Evolutionary conservation across 1,140 invertebrate species (phyloP).

Genomic region (Platorchestia sp.): DNA sequence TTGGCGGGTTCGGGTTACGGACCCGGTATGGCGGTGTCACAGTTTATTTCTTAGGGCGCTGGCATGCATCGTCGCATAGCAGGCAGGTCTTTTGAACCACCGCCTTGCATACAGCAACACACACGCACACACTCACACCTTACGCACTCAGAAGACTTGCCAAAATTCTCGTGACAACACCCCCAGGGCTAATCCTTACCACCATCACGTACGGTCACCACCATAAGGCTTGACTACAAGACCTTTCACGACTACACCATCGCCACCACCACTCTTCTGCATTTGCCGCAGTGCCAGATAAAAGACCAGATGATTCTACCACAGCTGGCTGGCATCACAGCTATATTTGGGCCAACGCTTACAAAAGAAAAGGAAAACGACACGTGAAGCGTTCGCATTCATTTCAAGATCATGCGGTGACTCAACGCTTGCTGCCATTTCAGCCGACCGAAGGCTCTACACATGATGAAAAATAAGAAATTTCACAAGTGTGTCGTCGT

Average conservation of each 20-base stretch:
- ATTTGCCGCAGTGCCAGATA: background rate
- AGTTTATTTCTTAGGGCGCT: background rate
- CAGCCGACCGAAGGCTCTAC: background rate
- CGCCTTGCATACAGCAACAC: background rate
- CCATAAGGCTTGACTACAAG: slow-evolving; percentile 6
- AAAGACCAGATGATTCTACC: slow-evolving; percentile 23
- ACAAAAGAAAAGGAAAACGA: background rate
- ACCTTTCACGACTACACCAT: background rate
- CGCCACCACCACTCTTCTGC: background rate
- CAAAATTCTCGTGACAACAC: background rate
- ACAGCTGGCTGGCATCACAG: slow-evolving; percentile 41
- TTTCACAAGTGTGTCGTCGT: background rate
- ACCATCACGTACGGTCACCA: background rate
- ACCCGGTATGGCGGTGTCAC: background rate
- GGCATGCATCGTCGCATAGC: background rate
- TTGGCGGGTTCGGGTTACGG: background rate
- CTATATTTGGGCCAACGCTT: slow-evolving; percentile 21
- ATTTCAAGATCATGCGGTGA: slow-evolving; percentile 26
- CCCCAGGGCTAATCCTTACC: background rate
- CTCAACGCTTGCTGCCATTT: background rate
- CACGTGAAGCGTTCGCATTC: background rate
- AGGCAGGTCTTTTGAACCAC: background rate
- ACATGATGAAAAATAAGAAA: background rate
- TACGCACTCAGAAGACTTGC: background rate
- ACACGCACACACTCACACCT: background rate